Evolutionary conservation across 2,888 invertebrate genomes (phyloP).

Genomic region (Oeneis ivallda): DNA sequence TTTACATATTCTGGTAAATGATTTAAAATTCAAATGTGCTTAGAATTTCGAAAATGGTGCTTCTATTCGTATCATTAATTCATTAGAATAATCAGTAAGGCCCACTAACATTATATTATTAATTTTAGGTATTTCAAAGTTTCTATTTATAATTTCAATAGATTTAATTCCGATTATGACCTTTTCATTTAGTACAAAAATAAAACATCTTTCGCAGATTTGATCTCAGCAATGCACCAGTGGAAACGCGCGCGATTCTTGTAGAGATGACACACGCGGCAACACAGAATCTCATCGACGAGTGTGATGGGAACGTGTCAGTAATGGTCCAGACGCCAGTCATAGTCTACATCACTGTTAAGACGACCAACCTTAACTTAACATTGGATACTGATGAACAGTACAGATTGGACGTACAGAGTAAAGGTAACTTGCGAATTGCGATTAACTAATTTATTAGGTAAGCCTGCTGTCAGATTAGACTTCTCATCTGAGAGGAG

Average conservation of each 20-base stretch:
- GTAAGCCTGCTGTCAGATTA: too few species aligned
- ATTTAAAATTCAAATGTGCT: too few species aligned
- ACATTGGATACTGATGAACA: constrained; percentile 87
- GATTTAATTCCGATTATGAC: too few species aligned
- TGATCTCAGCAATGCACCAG: constrained; percentile 74
- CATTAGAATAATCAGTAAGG: too few species aligned
- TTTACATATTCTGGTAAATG: too few species aligned
- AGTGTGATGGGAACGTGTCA: constrained; percentile 77
- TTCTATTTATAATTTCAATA: too few species aligned
- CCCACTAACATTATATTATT: too few species aligned
- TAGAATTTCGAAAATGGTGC: too few species aligned
- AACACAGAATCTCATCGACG: constrained; percentile 79
- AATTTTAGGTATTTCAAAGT: too few species aligned
- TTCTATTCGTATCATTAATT: too few species aligned
- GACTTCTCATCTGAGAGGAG: too few species aligned
- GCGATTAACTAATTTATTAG: too few species aligned
- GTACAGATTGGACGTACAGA: constrained; percentile 83
- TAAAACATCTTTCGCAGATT: constrained; percentile 57
- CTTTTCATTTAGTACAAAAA: background rate
- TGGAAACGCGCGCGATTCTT: constrained; percentile 74
- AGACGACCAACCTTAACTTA: constrained; percentile 71
- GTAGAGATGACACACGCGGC: constrained; percentile 81
- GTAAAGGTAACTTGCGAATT: constrained; percentile 72
- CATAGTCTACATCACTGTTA: constrained; percentile 80
- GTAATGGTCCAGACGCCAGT: constrained; percentile 75